Base-by-base conservation (phyloP, 2,113 vertebrate species). In the Acanthochromis polyacanthus region DNA sequence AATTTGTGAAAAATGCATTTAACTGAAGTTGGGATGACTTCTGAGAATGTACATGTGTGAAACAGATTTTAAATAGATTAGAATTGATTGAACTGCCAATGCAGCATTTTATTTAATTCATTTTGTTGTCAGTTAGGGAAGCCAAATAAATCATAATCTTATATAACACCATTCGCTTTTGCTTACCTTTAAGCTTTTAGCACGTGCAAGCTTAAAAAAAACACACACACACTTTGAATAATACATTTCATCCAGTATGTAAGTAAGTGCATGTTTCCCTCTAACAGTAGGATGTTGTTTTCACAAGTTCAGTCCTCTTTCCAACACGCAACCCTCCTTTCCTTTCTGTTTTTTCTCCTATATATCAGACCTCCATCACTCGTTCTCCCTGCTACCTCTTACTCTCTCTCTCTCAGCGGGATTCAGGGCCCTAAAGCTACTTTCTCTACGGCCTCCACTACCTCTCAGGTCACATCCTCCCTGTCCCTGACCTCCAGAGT, bases 391-490 rank as follows among this genome's bases (percentile, higher is more conserved):
- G 14, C 50, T 74, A 5, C 58, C 52, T 81, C 53, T 68, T 22
- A 0, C 16, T 43, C 16, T 9, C 16, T 65, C 69, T 71, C 56
- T 63, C 85, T 82, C 85, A 48, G 84, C 80, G 84, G 77, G 84
- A 83, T 69, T 75, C 78, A 30, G 50, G 65, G 51, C 71, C 63
- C 64, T 84, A 43, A 81, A 68, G 25, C 78, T 71, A 80, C 82
- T 78, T 88, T 90, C 83, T 75, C 85, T 84, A 0, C 64, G 65
- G 64, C 86, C 80, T 84, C 30, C 30, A 0, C 65, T 64, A 86
- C 84, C 83, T 63, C 57, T 69, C 52, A 60, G 89, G 87, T 90
- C 88, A 90, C 65, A 89, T 89, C 85, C 89, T 90, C 83, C 85
- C 66, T 59, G 85, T 89, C 82, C 66, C 73, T 84, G 88, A 92